Evolutionary conservation across 2,113 vertebrate species (phyloP).

Genomic region (Chrysochloris asiatica): DNA sequence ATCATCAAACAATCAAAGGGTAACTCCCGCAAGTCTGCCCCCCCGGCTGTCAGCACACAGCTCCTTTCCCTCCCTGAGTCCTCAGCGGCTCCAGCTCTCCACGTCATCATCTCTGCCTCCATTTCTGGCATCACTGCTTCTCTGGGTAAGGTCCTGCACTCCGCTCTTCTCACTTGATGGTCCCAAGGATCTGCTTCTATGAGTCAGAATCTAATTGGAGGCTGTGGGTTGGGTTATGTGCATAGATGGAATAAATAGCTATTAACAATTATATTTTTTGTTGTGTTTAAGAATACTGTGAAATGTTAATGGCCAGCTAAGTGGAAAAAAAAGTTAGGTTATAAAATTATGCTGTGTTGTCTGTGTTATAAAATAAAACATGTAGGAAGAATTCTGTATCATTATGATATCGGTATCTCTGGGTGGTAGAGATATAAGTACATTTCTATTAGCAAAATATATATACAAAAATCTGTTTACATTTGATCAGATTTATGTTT

Average conservation of each 20-base stretch:
- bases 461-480: neutral
- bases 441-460: neutral
- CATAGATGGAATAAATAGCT: neutral
- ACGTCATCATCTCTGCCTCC: too few species aligned
- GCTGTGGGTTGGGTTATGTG: neutral
- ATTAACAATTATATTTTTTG: neutral
- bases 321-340: neutral
- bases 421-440: neutral
- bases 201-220: too few species aligned
- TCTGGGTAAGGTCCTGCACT: too few species aligned
- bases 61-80: too few species aligned
- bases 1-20: too few species aligned
- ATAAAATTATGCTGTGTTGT: neutral
- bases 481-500: neutral
- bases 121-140: too few species aligned
- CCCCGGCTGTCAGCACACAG: too few species aligned
- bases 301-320: neutral
- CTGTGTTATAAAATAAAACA: neutral
- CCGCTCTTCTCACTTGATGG: too few species aligned
- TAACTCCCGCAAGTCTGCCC: too few species aligned
- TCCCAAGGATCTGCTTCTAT: too few species aligned
- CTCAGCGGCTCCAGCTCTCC: too few species aligned
- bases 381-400: neutral
- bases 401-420: neutral
- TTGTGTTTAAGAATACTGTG: neutral